Evolutionary conservation across 2,888 invertebrate genomes (phyloP).

Genomic region (Cryptophagus acutangulus): DNA sequence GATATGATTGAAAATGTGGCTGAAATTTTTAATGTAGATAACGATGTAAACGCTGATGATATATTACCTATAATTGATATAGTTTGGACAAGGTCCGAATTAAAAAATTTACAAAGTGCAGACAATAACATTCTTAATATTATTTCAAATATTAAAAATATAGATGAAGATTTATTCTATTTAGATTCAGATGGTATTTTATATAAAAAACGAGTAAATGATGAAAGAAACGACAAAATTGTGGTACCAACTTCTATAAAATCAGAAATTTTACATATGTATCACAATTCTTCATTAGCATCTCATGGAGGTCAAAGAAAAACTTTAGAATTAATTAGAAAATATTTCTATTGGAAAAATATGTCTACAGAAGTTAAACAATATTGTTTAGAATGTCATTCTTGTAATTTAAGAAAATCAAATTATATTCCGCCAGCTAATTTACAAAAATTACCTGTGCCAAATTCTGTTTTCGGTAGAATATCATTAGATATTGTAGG

Average conservation of each 20-base stretch:
- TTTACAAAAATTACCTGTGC: slow-evolving; percentile 13
- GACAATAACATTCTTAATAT: not conserved
- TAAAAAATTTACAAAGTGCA: not conserved
- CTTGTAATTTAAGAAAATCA: slow-evolving; percentile 30
- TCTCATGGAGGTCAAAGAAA: slow-evolving; percentile 34
- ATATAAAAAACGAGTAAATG: slow-evolving; percentile 8
- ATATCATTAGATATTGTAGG: slow-evolving; percentile 32
- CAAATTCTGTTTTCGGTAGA: slow-evolving; percentile 25
- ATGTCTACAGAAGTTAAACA: slow-evolving; percentile 25
- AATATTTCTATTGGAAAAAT: slow-evolving; percentile 28
- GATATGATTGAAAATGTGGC: slow-evolving; percentile 1
- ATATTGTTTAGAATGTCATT: slow-evolving; percentile 24
- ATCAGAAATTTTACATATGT: slow-evolving; percentile 15
- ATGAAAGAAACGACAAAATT: slow-evolving; percentile 10
- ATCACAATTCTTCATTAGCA: slow-evolving; percentile 25
- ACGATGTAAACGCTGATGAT: slow-evolving; percentile 4
- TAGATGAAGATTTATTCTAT: slow-evolving; percentile 12
- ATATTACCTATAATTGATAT: not conserved
- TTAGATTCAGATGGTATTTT: slow-evolving; percentile 15
- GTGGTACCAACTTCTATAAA: slow-evolving; percentile 16
- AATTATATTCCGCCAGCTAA: not conserved
- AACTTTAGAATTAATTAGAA: slow-evolving; percentile 24
- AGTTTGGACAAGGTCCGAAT: slow-evolving; percentile 2
- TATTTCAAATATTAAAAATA: no score
- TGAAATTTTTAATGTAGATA: slow-evolving; percentile 7